phyloP scores from a whole-genome alignment of 2,113 vertebrate species.

The Calidris pygmaea region DNA sequence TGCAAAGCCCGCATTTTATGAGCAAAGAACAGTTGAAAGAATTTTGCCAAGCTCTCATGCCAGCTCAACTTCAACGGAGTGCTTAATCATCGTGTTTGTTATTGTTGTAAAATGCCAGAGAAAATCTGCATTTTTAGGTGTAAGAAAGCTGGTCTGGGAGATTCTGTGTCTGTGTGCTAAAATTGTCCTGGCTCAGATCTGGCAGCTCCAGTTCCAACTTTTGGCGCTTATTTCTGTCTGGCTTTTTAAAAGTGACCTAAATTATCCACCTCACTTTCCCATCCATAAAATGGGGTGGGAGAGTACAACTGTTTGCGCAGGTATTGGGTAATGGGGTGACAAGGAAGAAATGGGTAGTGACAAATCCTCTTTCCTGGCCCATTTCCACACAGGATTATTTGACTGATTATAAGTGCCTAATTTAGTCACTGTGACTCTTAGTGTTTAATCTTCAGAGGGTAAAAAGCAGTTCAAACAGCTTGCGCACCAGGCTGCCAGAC shows the following conservation, averaged over 20 bases:
- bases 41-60: neutral
- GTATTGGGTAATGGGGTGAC: neutral
- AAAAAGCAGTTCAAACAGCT: constrained; percentile 1
- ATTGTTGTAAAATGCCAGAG: constrained; percentile 6
- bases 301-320: neutral
- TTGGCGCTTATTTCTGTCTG: constrained; percentile 44
- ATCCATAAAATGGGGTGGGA: neutral
- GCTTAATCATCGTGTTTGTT: constrained; percentile 28
- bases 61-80: neutral
- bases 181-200: neutral
- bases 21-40: neutral
- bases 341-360: neutral
- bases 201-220: neutral
- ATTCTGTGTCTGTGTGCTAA: constrained; percentile 23
- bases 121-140: neutral
- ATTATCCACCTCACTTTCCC: neutral
- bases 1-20: neutral
- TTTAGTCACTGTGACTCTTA: neutral
- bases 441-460: constrained; percentile 10
- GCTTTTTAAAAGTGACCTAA: neutral
- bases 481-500: neutral
- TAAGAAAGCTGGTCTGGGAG: neutral
- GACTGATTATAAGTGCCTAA: neutral
- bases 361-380: constrained; percentile 58
- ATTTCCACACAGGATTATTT: constrained; percentile 47